phyloP scores from a whole-genome alignment of 2,797 vertebrate species.

The Bradypodion pumilum region DNA sequence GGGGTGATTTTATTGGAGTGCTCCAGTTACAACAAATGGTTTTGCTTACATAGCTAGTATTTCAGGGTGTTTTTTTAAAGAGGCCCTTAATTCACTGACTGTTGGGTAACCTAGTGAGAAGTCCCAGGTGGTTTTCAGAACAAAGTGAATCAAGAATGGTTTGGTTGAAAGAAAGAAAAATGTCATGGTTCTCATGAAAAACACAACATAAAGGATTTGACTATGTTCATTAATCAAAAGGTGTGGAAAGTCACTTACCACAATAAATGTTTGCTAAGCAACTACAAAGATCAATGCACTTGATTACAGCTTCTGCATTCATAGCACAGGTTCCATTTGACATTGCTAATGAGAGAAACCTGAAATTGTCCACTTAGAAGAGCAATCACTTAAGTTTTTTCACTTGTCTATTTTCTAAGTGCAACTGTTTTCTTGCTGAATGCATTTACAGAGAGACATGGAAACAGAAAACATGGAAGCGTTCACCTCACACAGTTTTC shows the following conservation, averaged over 20 bases:
- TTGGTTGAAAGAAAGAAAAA: not conserved
- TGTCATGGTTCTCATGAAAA: not conserved
- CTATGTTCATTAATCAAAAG: slow-evolving; percentile 7
- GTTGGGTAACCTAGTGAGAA: slow-evolving; percentile 10
- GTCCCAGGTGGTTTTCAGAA: not conserved
- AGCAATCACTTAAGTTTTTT: slow-evolving; percentile 61
- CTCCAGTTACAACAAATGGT: not conserved
- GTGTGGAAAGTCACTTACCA: slow-evolving; percentile 37
- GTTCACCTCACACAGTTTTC: slow-evolving; percentile 26
- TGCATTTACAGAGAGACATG: slow-evolving; percentile 47
- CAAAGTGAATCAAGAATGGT: not conserved
- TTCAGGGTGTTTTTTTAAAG: not conserved
- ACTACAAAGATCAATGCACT: slow-evolving; percentile 52
- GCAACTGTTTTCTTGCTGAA: slow-evolving; percentile 51
- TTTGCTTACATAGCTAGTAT: not conserved
- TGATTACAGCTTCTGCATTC: slow-evolving; percentile 52
- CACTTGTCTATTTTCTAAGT: slow-evolving; percentile 64
- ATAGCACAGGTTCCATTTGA: slow-evolving; percentile 60
- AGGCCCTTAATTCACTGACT: not conserved
- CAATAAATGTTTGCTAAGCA: slow-evolving; percentile 41
- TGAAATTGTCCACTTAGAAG: slow-evolving; percentile 65
- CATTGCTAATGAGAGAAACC: slow-evolving; percentile 49
- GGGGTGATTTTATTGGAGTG: not conserved
- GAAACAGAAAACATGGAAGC: slow-evolving; percentile 40
- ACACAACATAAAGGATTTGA: not conserved